Base-by-base conservation (phyloP, 2,888 invertebrate species). In the Hedychridium roseum region DNA sequence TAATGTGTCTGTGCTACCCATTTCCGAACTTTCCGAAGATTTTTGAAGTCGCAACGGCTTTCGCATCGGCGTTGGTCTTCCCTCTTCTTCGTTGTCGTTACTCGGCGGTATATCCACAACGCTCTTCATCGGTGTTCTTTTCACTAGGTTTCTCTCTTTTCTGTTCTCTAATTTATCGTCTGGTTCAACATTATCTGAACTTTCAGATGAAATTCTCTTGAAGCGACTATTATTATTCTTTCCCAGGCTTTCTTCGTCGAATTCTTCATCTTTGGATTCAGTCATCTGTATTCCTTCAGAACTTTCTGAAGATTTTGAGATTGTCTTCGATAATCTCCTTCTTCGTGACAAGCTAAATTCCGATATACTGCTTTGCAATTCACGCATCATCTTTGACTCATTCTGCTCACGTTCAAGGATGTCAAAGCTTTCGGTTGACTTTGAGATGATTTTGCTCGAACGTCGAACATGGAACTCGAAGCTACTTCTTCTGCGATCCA, bases 11-110 rank as follows among this genome's bases (percentile, higher is more conserved):
- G 76, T 78, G 41, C 78, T 78, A 2, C 76, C 77, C 0, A 78
- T 58, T 12, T 78, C 77, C 2, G 78, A 79, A 50, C 78, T 78
- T 48, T 78, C 78, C 2, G 78, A 78, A 1, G 76, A 76, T 40
- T 77, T 78, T 30, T 76, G 73, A 3, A 78, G 52, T 30, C 77
- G 64, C 9, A 68, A 55, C 2, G 72, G 64, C 16, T 71, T 73
- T 2, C 64, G 60, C 3, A 48, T 34, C 0, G 66, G 56, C n/a
- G 60, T 43, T n/a, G 60, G 54, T 43, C 64, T 54, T 39, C 54
- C 58, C 14, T 64, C 64, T 16, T 65, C 65, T 2, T 67, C 61
- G 12, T 54, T 54, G 0, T 56, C 54, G 9, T 69, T 67, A n/a
- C 37, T 35, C 3, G 54, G 50, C 1, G 63, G 53, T 2, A 70